These are phyloP conservation scores for Scrobipalpa costella DNA, from an alignment of 2,888 invertebrate species.

Conservation along the genomic window DNA sequence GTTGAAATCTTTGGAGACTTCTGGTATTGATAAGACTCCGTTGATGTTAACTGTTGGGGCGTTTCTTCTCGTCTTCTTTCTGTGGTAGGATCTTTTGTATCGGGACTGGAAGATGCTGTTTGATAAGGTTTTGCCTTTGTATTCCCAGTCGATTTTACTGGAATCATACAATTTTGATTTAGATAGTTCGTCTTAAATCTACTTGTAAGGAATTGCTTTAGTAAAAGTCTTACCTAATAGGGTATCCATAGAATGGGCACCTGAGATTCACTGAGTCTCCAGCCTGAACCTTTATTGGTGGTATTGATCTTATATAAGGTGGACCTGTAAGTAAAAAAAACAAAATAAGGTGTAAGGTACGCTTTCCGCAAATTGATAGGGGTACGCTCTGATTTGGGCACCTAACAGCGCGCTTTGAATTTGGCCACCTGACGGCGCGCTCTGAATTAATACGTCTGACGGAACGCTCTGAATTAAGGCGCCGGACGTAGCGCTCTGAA, in stretches of 20 bases:
- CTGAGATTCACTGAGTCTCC: constrained; percentile 87
- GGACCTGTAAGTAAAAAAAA: constrained; percentile 76
- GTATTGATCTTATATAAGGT: constrained; percentile 87
- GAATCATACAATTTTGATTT: constrained; percentile 33
- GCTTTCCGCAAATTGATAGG: no score
- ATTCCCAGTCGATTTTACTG: constrained; percentile 78
- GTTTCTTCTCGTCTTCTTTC: constrained; percentile 56
- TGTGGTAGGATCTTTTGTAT: constrained; percentile 56
- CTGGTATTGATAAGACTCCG: constrained; percentile 82
- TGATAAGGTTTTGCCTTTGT: constrained; percentile 63
- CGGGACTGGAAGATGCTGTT: constrained; percentile 65
- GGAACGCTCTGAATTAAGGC: no score
- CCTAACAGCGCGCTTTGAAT: no score
- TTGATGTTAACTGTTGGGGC: constrained; percentile 66
- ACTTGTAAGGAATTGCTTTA: background rate
- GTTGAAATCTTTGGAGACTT: constrained; percentile 84
- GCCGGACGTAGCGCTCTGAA: no score
- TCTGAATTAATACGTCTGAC: no score
- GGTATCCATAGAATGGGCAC: constrained; percentile 93
- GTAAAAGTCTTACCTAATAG: constrained; percentile 80
- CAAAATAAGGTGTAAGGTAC: background rate
- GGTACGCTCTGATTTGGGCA: background rate
- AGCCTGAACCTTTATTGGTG: constrained; percentile 89
- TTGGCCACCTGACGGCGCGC: no score
- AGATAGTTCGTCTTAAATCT: background rate